A percentile compares a stretch with the other conserved stretches of the same genome.
phyloP scores from a whole-genome alignment of 2,113 vertebrate species.

The Pelusios castaneus region DNA sequence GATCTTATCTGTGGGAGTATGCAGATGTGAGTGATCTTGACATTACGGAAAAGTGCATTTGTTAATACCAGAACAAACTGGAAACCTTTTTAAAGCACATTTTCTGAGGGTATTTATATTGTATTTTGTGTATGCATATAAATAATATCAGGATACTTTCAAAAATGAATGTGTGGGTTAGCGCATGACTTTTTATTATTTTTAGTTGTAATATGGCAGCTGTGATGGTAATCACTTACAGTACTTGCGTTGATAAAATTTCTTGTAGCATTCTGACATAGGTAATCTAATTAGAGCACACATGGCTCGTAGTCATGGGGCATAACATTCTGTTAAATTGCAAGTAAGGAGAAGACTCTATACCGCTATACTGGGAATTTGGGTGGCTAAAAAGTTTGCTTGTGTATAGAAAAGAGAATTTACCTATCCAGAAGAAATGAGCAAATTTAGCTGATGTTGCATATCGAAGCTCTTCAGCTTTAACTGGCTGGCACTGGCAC shows the following conservation, averaged over 20 bases:
- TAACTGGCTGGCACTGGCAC: neutral
- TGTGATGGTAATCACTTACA: neutral
- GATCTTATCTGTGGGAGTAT: neutral
- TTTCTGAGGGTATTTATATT: neutral
- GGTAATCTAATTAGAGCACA: neutral
- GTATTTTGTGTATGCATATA: neutral
- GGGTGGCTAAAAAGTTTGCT: neutral
- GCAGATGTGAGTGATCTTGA: neutral
- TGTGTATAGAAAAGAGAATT: neutral
- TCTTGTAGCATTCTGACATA: rapidly evolving
- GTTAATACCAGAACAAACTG: neutral
- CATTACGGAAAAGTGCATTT: neutral
- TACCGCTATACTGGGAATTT: neutral
- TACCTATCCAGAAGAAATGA: neutral
- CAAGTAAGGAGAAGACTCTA: neutral
- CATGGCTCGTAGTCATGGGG: neutral
- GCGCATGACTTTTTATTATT: neutral
- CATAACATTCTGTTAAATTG: neutral
- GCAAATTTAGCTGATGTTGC: neutral
- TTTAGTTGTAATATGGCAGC: neutral
- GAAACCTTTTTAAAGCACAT: neutral
- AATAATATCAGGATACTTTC: neutral
- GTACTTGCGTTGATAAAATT: neutral
- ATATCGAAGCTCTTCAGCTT: neutral
- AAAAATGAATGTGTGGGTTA: neutral